A percentile compares a stretch with the other conserved stretches of the same genome.
These are phyloP conservation scores for Tinea trinotella DNA, from an alignment of 2,888 invertebrate species.

Conservation along the genomic window DNA sequence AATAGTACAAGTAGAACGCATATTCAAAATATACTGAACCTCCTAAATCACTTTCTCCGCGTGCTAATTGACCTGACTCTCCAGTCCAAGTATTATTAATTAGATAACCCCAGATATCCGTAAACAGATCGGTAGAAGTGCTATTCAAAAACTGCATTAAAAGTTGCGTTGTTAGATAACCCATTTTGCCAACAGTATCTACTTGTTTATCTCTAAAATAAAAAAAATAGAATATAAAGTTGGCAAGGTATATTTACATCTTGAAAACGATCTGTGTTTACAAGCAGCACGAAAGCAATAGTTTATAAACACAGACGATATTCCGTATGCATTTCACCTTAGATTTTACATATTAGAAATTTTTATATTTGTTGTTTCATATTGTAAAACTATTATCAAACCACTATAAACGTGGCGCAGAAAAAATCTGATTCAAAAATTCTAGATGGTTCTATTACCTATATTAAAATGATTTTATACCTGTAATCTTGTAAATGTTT, in stretches of 20 bases:
- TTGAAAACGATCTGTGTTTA: no score
- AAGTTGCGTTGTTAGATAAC: slow-evolving; percentile 31
- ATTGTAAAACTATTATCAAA: not conserved
- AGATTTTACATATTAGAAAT: no score
- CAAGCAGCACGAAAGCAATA: no score
- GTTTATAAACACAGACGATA: no score
- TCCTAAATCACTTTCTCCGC: slow-evolving; percentile 42
- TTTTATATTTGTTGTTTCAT: no score
- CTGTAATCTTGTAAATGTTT: slow-evolving; percentile 57
- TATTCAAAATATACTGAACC: slow-evolving; percentile 28
- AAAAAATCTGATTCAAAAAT: no score
- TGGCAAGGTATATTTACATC: not conserved
- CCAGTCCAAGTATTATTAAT: slow-evolving; percentile 46
- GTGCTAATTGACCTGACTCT: slow-evolving; percentile 38
- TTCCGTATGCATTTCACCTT: no score
- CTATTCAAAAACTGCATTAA: slow-evolving; percentile 46
- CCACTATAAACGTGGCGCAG: not conserved
- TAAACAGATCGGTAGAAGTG: slow-evolving; percentile 30
- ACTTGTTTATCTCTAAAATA: slow-evolving; percentile 32
- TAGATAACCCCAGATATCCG: slow-evolving; percentile 44
- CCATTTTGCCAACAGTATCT: slow-evolving; percentile 33
- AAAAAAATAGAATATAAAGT: not conserved
- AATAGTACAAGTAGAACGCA: not conserved
- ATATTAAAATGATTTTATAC: no score
- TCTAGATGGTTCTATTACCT: no score